phyloP scores from a whole-genome alignment of 2,888 invertebrate species.

The Yponomeuta cagnagella region DNA sequence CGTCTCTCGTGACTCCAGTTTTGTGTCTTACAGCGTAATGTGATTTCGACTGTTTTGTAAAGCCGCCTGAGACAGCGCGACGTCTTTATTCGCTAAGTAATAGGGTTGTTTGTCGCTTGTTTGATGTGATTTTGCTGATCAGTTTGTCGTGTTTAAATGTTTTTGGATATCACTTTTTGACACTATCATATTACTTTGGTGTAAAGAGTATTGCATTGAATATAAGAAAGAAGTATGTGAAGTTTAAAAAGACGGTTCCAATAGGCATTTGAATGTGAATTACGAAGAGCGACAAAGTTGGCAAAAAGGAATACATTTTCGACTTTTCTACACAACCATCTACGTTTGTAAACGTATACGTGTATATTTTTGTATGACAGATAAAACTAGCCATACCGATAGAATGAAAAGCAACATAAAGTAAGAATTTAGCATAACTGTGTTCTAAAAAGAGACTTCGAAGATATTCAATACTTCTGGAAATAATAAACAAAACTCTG shows the following conservation, averaged over 20 bases:
- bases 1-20: neutral
- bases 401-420: neutral
- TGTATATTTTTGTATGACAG: neutral
- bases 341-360: constrained; percentile 1
- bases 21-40: constrained; percentile 1
- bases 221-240: neutral
- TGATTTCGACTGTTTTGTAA: neutral
- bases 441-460: neutral
- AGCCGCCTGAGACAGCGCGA: neutral
- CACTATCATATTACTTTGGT: neutral
- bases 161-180: neutral
- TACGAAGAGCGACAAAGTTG: neutral
- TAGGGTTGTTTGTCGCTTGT: neutral
- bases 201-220: neutral
- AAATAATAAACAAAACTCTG: neutral
- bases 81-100: neutral
- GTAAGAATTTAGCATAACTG: neutral
- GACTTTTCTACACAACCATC: neutral
- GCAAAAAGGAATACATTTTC: neutral
- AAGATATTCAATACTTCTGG: neutral
- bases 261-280: neutral
- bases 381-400: neutral
- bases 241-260: neutral
- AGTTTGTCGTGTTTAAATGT: neutral
- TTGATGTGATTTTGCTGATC: neutral